phyloP scores from a whole-genome alignment of 2,797 vertebrate genomes.

The Spondyliosoma cantharus region DNA sequence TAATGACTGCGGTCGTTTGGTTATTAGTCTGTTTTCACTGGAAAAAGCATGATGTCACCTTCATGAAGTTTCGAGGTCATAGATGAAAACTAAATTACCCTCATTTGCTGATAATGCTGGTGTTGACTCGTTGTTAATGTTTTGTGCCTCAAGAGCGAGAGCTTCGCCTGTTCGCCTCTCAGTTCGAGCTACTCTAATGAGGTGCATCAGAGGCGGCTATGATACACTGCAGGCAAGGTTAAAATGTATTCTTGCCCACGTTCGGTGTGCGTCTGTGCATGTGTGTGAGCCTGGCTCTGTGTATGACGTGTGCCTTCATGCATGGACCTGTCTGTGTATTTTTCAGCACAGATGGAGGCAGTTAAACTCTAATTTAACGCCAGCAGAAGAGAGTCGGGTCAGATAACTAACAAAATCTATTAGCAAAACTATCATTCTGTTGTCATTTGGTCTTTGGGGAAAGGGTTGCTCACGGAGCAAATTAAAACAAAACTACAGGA shows the following conservation, averaged over 20 bases:
- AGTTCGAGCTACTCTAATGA: constrained; percentile 64
- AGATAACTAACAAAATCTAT: constrained; percentile 84
- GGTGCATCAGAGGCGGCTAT: constrained; percentile 57
- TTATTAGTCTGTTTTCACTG: constrained; percentile 76
- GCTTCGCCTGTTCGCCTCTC: constrained; percentile 38
- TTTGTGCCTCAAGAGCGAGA: constrained; percentile 39
- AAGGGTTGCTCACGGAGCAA: constrained; percentile 55
- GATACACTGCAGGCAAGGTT: constrained; percentile 42
- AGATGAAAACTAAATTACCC: constrained; percentile 73
- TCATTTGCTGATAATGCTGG: constrained; percentile 69
- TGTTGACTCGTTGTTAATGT: constrained; percentile 54
- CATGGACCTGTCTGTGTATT: constrained; percentile 68
- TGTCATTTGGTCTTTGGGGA: constrained; percentile 75
- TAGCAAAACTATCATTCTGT: constrained; percentile 81
- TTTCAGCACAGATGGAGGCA: constrained; percentile 79
- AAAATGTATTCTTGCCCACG: constrained; percentile 73
- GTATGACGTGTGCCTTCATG: constrained; percentile 61
- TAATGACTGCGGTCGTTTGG: constrained; percentile 74
- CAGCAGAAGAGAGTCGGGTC: constrained; percentile 78
- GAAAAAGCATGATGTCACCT: constrained; percentile 74
- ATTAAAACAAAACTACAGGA: constrained; percentile 66
- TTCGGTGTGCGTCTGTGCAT: constrained; percentile 19
- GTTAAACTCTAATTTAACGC: constrained; percentile 81
- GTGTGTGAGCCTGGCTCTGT: constrained; percentile 38
- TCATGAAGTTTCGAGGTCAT: constrained; percentile 66